Evolutionary conservation across 64 coral and sea anemone genomes (phyloP).

Genomic region (Pocillopora verrucosa): DNA sequence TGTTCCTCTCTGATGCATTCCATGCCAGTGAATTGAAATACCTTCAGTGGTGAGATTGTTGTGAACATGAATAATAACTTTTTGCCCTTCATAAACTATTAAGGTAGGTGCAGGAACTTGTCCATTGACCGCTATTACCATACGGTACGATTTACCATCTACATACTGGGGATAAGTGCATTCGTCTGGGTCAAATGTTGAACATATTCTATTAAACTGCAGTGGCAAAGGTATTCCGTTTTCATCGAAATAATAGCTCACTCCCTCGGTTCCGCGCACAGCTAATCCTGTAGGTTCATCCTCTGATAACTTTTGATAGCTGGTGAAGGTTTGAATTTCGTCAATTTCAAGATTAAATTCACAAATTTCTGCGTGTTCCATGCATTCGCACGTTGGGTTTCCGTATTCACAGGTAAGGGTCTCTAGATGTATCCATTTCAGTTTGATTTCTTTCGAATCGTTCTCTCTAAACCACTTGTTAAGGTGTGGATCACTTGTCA

Average conservation of each 20-base stretch:
- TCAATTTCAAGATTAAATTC: slow-evolving; percentile 32
- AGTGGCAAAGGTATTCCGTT: slow-evolving; percentile 2
- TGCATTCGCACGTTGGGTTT: slow-evolving; percentile 23
- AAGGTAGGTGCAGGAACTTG: slow-evolving; percentile 74
- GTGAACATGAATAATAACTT: slow-evolving; percentile 29
- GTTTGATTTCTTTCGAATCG: slow-evolving; percentile 15
- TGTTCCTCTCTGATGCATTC: slow-evolving; percentile 56
- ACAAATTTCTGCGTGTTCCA: background rate
- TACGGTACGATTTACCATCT: slow-evolving; percentile 51
- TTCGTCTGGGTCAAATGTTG: background rate
- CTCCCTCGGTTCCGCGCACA: slow-evolving; percentile 22
- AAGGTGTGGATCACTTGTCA: background rate
- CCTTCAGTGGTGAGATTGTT: slow-evolving; percentile 58
- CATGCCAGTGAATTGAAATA: slow-evolving; percentile 74
- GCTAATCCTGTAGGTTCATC: background rate
- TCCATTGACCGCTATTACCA: slow-evolving; percentile 61
- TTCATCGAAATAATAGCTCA: slow-evolving; percentile 2
- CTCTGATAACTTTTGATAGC: slow-evolving; percentile 14
- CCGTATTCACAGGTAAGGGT: slow-evolving; percentile 15
- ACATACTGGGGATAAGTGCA: slow-evolving; percentile 40
- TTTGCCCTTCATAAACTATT: slow-evolving; percentile 49
- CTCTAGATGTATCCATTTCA: slow-evolving; percentile 24
- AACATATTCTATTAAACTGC: background rate
- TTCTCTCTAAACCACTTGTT: slow-evolving; percentile 42
- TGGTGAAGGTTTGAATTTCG: slow-evolving; percentile 33